Evolutionary conservation across 2,888 invertebrate genomes (phyloP).

Genomic region (Gasteruption jaculator): DNA sequence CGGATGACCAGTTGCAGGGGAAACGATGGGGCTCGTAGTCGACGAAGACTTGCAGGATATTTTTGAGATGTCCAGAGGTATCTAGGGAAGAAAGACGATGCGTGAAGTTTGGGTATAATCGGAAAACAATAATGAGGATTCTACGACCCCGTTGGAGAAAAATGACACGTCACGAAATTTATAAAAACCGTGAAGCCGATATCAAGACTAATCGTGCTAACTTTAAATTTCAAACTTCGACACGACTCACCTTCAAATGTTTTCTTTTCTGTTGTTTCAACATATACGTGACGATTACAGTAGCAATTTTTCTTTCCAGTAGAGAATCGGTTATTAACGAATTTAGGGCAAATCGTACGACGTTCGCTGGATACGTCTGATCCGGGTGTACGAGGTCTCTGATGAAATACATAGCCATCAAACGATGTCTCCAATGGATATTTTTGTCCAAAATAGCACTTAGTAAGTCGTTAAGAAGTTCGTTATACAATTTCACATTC

Average conservation of each 20-base stretch:
- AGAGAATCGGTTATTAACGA: constrained; percentile 74
- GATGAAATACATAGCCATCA: constrained; percentile 71
- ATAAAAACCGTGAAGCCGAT: neutral
- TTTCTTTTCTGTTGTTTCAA: constrained; percentile 70
- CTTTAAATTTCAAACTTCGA: no score
- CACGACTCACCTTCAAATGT: constrained; percentile 51
- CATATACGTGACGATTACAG: constrained; percentile 60
- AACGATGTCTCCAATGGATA: constrained; percentile 77
- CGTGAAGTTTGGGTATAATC: no score
- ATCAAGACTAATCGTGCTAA: constrained; percentile 13
- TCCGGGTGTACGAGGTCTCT: constrained; percentile 69
- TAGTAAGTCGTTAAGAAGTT: constrained; percentile 54
- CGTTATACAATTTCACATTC: constrained; percentile 55
- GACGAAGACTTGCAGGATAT: no score
- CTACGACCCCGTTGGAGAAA: no score
- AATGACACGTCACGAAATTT: neutral
- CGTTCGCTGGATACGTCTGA: constrained; percentile 60
- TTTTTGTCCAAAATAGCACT: constrained; percentile 57
- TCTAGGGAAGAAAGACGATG: no score
- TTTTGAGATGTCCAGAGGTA: no score
- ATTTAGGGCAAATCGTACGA: constrained; percentile 63
- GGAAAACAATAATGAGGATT: no score
- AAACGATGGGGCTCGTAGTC: no score
- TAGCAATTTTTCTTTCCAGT: constrained; percentile 69
- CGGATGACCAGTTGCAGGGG: no score